Base-by-base conservation (phyloP, 2,888 invertebrate species). In the Dione juno region DNA sequence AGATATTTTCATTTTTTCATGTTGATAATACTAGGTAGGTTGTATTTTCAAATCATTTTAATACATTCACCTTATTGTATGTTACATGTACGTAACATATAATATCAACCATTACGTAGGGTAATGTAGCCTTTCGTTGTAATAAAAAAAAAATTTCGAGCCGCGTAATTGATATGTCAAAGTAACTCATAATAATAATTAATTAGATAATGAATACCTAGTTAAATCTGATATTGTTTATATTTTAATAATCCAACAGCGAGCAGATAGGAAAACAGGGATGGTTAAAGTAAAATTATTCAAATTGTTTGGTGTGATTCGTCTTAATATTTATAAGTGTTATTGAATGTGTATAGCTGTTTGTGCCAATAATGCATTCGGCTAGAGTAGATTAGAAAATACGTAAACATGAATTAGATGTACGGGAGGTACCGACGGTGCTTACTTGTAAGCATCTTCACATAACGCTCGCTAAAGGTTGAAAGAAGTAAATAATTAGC, bases 131-230 rank as follows among this genome's bases (percentile, higher is more conserved):
- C 86, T 78, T 77, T 78, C 72, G 84, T 85, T 86, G 81, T 87
- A 85, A 85, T 76, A 73, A 86, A 87, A 54, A 88, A 81, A 87
- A 88, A 87, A 91, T 90, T 92, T 92, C 92, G 93, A 93, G 93
- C 93, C 93, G 93, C 93, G 93, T 93, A 88, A 88, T 90, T 88
- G 86, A 93, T 93, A 93, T 93, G 93, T 93, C 92, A 93, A 92
- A 91, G 92, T 92, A 92, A 92, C 79, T 88, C 91, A 91, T 91
- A 84, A 92, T 91, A 89, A 91, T 89, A 87, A 88, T 89, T 90
- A 92, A 88, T 89, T 90, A 92, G 90, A 85, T 92, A 89, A 85
- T 81, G 77, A 88, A 85, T 84, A 89, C 83, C 87, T 90, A 92
- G 92, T 86, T 90, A 90, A 90, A 84, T 86, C 88, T 86, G 83